Evolutionary conservation across 2,888 invertebrate species (phyloP), one percentile per base, ranked within the genome.

Genomic region (Cataglyphis rosenhaueri): DNA sequence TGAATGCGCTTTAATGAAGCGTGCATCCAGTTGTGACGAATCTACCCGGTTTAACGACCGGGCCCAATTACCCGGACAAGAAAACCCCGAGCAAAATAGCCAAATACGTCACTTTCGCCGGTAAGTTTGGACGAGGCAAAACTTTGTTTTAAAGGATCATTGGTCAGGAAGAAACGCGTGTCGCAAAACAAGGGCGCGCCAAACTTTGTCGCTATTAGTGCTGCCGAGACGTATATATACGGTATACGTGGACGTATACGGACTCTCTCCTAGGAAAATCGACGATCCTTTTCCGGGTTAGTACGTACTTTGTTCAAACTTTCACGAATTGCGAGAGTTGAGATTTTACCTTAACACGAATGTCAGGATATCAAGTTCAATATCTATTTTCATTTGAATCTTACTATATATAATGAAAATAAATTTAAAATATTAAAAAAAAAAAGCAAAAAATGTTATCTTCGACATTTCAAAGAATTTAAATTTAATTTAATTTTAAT

Each of bases 1-100:
- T 71, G 78, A 79, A 79, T 79, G 59, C 71, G 78, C 78, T 59
- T 79, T 79, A 79, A 79, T 71, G 78, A 79, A 79, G 71, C 78
- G 78, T 71, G 78, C 59, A 59, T 70, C 78, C 78, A 59, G 35
- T 71, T 18, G 78, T 78, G 59, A 79, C 71, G 71, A 79, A 71
- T 59, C 0, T 35, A 35, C 35, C 6, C 35, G 35, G 71, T 71
- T 48, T 59, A 32, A 70, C 57, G 68, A 57, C 12, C 59, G 44
- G 48, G 52, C n/a, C 59, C 59, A 71, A 79, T 79, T 71, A 61
- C 12, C 59, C 44, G 10, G 10, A n/a, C 44, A 41, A 71, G 76
- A 66, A 68, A 41, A 29, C 55, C 35, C 25, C 25, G 29, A 3
- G 8, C 32, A 21, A 15, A 38, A 65, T 21, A 12, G 64, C 35